A percentile compares a stretch with the other conserved stretches of the same genome.
These are phyloP conservation scores for Etheostoma cragini DNA, from an alignment of 2,113 vertebrate genomes.

Conservation along the genomic window DNA sequence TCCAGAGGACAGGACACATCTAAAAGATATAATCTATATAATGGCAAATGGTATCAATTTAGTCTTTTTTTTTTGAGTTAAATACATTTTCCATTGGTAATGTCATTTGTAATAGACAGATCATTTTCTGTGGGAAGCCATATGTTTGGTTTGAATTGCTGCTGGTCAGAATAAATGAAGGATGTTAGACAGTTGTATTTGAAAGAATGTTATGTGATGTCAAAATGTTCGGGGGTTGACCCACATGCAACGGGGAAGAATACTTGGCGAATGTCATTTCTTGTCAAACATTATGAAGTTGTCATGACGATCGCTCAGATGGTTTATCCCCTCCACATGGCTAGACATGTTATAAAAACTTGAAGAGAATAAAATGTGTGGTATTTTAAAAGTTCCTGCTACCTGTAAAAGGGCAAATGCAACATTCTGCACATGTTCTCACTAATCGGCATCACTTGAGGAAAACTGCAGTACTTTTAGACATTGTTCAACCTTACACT, in stretches of 20 bases:
- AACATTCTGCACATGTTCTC: background rate
- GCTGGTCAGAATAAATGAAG: constrained; percentile 73
- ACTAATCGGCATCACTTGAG: constrained; percentile 28
- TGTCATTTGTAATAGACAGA: constrained; percentile 67
- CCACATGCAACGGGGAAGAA: constrained; percentile 26
- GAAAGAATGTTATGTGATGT: constrained; percentile 33
- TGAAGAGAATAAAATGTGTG: constrained; percentile 31
- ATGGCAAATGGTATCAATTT: constrained; percentile 59
- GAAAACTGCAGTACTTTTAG: constrained; percentile 1
- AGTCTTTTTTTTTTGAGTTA: constrained; percentile 54
- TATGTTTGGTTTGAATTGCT: constrained; percentile 69
- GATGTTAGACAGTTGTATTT: constrained; percentile 41
- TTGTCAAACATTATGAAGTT: constrained; percentile 11
- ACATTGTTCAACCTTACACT: constrained; percentile 7
- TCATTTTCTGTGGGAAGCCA: constrained; percentile 70
- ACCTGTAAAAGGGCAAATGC: constrained; percentile 1
- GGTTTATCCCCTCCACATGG: constrained; percentile 28
- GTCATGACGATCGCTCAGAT: constrained; percentile 6
- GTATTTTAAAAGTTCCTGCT: background rate
- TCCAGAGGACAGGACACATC: constrained; percentile 50
- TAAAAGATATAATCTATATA: constrained; percentile 60
- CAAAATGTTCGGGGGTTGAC: constrained; percentile 17
- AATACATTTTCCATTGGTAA: constrained; percentile 54
- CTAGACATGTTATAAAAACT: constrained; percentile 41
- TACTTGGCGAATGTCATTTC: constrained; percentile 10